These are phyloP conservation scores for Drosophila histrio DNA, from an alignment of 2,888 invertebrate species.

Conservation along the genomic window DNA sequence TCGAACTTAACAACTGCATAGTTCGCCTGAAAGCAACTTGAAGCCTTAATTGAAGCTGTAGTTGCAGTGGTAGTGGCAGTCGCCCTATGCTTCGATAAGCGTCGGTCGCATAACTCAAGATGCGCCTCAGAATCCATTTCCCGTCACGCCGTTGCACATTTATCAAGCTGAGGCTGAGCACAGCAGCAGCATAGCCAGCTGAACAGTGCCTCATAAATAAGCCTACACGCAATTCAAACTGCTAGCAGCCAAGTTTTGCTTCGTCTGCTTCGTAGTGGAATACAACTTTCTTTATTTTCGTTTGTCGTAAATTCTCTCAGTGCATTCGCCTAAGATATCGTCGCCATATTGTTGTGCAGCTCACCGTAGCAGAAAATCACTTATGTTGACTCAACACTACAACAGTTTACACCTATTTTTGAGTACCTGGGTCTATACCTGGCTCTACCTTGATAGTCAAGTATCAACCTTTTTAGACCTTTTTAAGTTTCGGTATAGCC, in stretches of 20 bases:
- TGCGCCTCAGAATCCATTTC: slow-evolving; percentile 59
- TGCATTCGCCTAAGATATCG: slow-evolving; percentile 16
- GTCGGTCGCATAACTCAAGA: slow-evolving; percentile 55
- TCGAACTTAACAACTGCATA: slow-evolving; percentile 47
- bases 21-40: slow-evolving; percentile 35
- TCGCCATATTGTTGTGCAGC: slow-evolving; percentile 60
- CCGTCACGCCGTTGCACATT: slow-evolving; percentile 51
- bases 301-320: slow-evolving; percentile 56
- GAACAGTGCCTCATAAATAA: slow-evolving; percentile 64
- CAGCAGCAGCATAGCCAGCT: slow-evolving; percentile 32
- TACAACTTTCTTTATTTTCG: slow-evolving; percentile 72
- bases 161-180: slow-evolving; percentile 53
- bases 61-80: slow-evolving; percentile 4
- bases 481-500: no score
- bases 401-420: slow-evolving; percentile 53
- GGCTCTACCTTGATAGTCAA: neutral
- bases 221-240: slow-evolving; percentile 47
- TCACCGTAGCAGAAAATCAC: slow-evolving; percentile 53
- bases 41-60: slow-evolving; percentile 58
- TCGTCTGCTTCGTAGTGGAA: neutral
- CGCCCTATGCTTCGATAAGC: slow-evolving; percentile 34
- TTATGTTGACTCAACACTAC: slow-evolving; percentile 53
- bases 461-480: slow-evolving; percentile 24
- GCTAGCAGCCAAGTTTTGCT: slow-evolving; percentile 2
- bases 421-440: slow-evolving; percentile 2